A percentile compares a stretch with the other conserved stretches of the same genome.
phyloP scores from a whole-genome alignment of 2,797 vertebrate species.

The Taenioides sp. region DNA sequence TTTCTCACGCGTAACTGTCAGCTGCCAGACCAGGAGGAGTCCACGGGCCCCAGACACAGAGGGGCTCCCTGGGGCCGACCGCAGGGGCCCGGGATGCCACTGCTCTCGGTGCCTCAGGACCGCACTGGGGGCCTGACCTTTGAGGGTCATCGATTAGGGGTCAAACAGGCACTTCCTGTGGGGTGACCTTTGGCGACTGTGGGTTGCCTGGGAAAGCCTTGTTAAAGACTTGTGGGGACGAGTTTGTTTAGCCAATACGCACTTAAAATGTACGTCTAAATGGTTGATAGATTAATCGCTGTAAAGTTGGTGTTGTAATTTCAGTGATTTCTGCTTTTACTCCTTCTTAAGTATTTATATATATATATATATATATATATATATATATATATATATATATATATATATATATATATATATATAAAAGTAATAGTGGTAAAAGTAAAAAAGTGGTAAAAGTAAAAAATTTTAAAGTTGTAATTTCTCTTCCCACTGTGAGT shows the following conservation, averaged over 20 bases:
- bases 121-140: conserved; percentile 76
- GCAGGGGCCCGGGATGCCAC: conserved; percentile 56
- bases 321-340: no score
- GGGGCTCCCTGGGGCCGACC: conserved; percentile 53
- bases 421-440: no score
- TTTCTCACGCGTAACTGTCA: conserved; percentile 65
- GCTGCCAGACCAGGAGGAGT: conserved; percentile 63
- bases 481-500: no score
- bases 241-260: not conserved
- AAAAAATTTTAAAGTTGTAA: no score
- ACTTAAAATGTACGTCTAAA: not conserved
- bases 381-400: no score
- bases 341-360: no score
- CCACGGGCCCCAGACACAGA: conserved; percentile 65
- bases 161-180: conserved; percentile 78
- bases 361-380: no score
- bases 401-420: no score
- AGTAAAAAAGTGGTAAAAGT: no score
- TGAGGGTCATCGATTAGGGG: conserved; percentile 78
- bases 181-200: conserved; percentile 71
- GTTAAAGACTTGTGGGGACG: conserved; percentile 53
- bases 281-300: not conserved
- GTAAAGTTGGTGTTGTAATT: not conserved
- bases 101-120: conserved; percentile 63
- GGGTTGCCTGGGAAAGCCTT: conserved; percentile 30